Conservation (phyloP, 2,888 invertebrate genomes). For the Lasioglossum oenotherae region DNA sequence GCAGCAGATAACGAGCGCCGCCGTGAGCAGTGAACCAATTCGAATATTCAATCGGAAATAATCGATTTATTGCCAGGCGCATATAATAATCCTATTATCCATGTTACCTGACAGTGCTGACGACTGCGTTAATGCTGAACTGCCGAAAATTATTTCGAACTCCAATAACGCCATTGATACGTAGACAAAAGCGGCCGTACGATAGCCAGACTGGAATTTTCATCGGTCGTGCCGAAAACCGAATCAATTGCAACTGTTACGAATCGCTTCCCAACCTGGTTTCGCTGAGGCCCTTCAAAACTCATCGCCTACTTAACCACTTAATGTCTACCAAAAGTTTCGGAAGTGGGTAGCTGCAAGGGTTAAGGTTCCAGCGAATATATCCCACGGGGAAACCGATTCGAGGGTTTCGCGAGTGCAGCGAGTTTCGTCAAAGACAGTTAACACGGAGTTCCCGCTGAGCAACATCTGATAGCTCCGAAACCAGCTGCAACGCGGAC, state of each 20-base stretch:
- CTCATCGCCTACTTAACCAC: background rate
- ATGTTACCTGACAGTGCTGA: no score
- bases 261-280: background rate
- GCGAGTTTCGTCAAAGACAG: background rate
- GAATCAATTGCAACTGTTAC: background rate
- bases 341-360: background rate
- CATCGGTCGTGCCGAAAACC: no score
- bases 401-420: background rate
- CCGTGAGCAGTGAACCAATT: background rate
- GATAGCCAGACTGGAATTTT: background rate
- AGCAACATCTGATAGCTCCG: background rate
- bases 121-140: background rate
- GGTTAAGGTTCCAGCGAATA: background rate
- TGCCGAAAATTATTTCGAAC: background rate
- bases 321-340: constrained; percentile 1
- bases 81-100: background rate
- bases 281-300: background rate
- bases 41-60: constrained; percentile 7
- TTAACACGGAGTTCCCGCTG: background rate
- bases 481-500: constrained; percentile 11
- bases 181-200: background rate
- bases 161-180: background rate
- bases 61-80: background rate
- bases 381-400: background rate
- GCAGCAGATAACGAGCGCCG: background rate